A percentile compares a stretch with the other conserved stretches of the same genome.
phyloP scores from a whole-genome alignment of 2,113 vertebrate genomes.

The Callipepla californica region DNA sequence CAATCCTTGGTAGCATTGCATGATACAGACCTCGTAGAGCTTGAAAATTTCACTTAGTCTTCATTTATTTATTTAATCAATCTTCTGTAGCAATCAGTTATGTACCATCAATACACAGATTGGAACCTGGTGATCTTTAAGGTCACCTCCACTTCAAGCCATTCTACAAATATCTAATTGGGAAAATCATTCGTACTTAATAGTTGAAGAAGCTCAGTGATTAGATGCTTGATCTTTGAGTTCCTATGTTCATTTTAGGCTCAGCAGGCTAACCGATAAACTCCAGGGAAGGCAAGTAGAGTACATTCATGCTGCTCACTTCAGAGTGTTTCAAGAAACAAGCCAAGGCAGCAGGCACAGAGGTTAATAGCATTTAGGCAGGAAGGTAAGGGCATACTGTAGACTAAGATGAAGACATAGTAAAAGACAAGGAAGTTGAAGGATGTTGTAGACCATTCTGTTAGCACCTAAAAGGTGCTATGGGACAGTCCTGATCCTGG shows the following conservation, averaged over 20 bases:
- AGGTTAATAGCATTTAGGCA: not conserved
- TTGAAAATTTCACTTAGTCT: not conserved
- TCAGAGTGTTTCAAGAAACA: not conserved
- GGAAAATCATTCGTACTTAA: not conserved
- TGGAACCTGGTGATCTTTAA: no score
- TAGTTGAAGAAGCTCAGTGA: not conserved
- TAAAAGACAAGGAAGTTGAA: not conserved
- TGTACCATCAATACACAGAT: not conserved
- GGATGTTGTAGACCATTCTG: fast-evolving
- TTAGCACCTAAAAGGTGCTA: not conserved
- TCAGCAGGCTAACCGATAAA: not conserved
- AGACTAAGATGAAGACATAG: not conserved
- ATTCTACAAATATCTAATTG: not conserved
- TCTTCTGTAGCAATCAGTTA: not conserved
- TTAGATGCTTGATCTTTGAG: not conserved
- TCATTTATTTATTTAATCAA: not conserved
- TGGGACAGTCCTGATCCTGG: not conserved
- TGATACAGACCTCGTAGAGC: not conserved
- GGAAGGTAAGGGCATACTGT: not conserved
- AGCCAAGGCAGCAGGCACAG: not conserved
- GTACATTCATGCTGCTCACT: not conserved
- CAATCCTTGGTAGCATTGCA: not conserved
- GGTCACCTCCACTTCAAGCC: no score
- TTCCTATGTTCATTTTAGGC: not conserved
- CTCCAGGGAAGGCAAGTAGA: not conserved